These are phyloP conservation scores for Megathymus violae DNA, from an alignment of 1,140 invertebrate species.

Conservation along the genomic window DNA sequence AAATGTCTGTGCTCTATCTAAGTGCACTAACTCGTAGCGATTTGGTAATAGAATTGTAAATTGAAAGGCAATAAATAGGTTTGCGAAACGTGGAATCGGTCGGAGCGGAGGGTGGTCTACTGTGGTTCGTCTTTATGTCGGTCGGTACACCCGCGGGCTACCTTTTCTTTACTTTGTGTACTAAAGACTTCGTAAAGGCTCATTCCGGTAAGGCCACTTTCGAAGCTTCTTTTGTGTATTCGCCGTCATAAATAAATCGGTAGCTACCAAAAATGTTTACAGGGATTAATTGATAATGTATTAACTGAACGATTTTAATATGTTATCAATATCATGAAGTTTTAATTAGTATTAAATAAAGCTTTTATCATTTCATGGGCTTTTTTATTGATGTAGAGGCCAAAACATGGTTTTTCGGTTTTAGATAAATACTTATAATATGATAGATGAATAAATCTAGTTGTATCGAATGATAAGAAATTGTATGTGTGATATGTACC, in stretches of 20 bases:
- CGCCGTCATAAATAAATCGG: slow-evolving; percentile 6
- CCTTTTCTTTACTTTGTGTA: slow-evolving; percentile 45
- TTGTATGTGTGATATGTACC: no score
- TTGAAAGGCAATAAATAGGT: slow-evolving; percentile 38
- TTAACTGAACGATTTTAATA: no score
- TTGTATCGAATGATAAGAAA: no score
- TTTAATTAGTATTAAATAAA: no score
- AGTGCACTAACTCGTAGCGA: slow-evolving; percentile 37
- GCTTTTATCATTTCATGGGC: no score
- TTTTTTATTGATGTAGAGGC: no score
- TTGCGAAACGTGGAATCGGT: slow-evolving; percentile 10
- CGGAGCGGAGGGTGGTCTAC: slow-evolving; percentile 37
- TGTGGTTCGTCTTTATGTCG: slow-evolving; percentile 50
- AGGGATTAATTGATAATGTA: no score
- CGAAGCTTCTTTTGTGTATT: slow-evolving; percentile 8
- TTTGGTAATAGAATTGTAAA: slow-evolving; percentile 49
- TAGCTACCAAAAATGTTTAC: neutral
- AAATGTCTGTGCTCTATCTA: slow-evolving; percentile 33
- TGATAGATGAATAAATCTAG: no score
- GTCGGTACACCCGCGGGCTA: slow-evolving; percentile 36
- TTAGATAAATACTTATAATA: no score
- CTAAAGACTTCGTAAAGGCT: slow-evolving; percentile 42
- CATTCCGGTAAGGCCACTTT: slow-evolving; percentile 41
- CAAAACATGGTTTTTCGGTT: no score
- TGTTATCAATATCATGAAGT: no score